Conservation (phyloP, 2,797 vertebrate genomes). For the Fistularia tabacaria region DNA sequence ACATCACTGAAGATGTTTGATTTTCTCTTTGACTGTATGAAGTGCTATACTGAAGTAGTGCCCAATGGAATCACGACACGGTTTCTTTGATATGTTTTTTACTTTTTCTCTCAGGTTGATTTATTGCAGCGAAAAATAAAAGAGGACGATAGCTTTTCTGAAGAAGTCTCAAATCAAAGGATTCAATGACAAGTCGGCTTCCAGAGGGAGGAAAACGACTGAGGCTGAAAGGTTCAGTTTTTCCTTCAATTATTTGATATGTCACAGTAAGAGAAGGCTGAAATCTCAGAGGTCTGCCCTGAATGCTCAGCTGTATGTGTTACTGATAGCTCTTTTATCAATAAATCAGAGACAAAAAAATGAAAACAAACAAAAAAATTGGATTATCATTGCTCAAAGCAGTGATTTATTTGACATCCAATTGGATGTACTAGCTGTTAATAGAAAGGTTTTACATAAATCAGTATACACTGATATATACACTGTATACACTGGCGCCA, state of each 20-base stretch:
- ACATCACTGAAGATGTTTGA: not conserved
- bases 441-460: too few species aligned
- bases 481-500: too few species aligned
- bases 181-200: constrained; percentile 46
- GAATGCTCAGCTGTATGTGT: too few species aligned
- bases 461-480: too few species aligned
- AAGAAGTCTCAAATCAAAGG: constrained; percentile 20
- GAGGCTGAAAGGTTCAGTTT: constrained; percentile 58
- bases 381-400: too few species aligned
- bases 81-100: constrained; percentile 5
- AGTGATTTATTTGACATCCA: too few species aligned
- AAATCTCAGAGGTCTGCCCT: not conserved
- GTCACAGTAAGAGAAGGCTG: constrained; percentile 16
- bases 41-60: not conserved
- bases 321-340: too few species aligned
- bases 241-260: constrained; percentile 58
- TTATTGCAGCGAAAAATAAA: constrained; percentile 41
- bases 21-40: too few species aligned
- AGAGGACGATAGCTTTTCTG: constrained; percentile 11
- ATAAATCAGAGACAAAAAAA: too few species aligned
- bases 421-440: too few species aligned
- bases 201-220: constrained; percentile 35
- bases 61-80: constrained; percentile 17
- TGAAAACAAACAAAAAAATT: too few species aligned
- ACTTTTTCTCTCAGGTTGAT: constrained; percentile 36